Evolutionary conservation across 2,797 vertebrate species (phyloP), one percentile per base, ranked within the genome.

Genomic region (Acanthurus leucopareius): DNA sequence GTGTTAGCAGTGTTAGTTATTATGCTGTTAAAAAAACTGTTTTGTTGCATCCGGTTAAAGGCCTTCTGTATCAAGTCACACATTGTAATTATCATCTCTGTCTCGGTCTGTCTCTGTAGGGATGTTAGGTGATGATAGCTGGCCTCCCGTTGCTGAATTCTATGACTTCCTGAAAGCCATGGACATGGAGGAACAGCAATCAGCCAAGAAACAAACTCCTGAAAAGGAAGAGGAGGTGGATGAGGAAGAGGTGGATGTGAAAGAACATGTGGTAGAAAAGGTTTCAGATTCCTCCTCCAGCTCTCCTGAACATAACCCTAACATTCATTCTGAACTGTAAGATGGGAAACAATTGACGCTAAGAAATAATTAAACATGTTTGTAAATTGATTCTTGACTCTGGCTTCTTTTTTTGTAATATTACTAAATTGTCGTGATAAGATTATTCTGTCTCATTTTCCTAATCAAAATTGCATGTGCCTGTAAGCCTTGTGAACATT

Each of bases 131-230:
- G 94, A 94, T 20, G 92, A 95, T 17, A 91, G 92, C 28, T 98
- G 97, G 97, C 93, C 88, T 60, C 97, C 98, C 9, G 90, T 93
- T 1, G 94, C 95, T 48, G 93, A 96, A 0, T 96, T 97, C 59
- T 96, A 96, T 0, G 85, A 99, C 89, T 98, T 99, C 85, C 95
- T 99, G 28, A 94, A 91, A 69, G 89, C 96, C 93, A 97, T 99
- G 96, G 97, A 97, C 68, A 77, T 74, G 0, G 74, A 96, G 0
- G 16, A 88, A 1, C 94, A 95, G 0, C 90, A 93, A 7, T 92
- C 87, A 0, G 84, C 94, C 3, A 58, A 86, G n/a, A 93, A 92
- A 88, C 87, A 79, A 44, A 74, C 40, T 3, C 72, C 87, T 1
- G 61, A 70, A 3, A 63, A 71, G 4, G 77, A 68, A 0, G 63